Conservation (phyloP, 2,797 vertebrate species). For the Lagorchestes hirsutus region DNA sequence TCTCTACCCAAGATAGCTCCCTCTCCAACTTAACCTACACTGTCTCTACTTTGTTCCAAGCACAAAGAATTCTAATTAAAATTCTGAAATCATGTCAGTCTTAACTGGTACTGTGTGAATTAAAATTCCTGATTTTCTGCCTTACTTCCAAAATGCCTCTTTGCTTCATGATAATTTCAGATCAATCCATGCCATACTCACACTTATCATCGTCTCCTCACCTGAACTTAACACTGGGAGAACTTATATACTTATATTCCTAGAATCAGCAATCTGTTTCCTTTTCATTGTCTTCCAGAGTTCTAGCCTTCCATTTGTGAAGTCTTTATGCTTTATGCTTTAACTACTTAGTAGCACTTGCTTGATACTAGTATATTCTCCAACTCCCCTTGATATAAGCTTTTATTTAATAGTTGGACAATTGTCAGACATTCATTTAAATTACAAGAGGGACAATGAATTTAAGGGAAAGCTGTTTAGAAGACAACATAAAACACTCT, state of each 20-base stretch:
- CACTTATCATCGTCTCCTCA: background rate
- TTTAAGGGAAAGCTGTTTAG: background rate
- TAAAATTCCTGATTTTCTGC: background rate
- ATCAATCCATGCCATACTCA: background rate
- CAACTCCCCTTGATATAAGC: background rate
- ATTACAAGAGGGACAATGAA: background rate
- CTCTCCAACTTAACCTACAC: background rate
- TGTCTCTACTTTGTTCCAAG: background rate
- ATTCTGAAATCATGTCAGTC: background rate
- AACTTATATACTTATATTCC: background rate
- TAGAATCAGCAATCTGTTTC: background rate
- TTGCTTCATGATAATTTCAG: background rate
- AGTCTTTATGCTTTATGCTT: background rate
- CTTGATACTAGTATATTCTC: background rate
- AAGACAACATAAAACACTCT: background rate
- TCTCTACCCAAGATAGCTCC: background rate
- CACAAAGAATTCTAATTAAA: background rate
- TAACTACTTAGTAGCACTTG: background rate
- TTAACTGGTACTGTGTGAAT: background rate
- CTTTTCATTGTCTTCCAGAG: background rate
- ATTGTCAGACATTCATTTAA: slow-evolving; percentile 7
- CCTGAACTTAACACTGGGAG: background rate
- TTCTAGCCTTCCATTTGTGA: background rate
- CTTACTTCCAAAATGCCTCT: background rate
- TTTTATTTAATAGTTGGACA: background rate